A percentile compares a stretch with the other conserved stretches of the same genome.
Evolutionary conservation across 2,113 vertebrate genomes (phyloP).

Genomic region (Thunnus thynnus): DNA sequence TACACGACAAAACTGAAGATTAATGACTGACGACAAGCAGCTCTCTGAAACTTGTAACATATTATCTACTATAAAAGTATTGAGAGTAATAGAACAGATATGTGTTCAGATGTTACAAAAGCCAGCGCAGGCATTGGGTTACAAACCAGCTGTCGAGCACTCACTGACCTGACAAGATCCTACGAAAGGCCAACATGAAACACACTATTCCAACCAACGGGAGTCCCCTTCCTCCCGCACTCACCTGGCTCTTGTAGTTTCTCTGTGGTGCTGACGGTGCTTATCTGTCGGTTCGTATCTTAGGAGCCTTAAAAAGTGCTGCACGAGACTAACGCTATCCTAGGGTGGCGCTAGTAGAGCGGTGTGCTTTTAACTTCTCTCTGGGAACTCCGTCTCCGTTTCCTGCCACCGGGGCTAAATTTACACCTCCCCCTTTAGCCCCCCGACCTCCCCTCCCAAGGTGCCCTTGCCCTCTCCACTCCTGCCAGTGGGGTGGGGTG

Average conservation of each 20-base stretch:
- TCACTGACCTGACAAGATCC: constrained; percentile 55
- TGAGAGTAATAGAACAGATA: constrained; percentile 46
- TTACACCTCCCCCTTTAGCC: constrained; percentile 54
- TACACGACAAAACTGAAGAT: not conserved
- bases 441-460: constrained; percentile 57
- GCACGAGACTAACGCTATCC: constrained; percentile 48
- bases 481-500: constrained; percentile 40
- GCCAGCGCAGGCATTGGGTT: constrained; percentile 57
- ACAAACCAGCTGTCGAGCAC: constrained; percentile 68
- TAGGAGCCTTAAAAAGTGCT: constrained; percentile 22
- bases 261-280: constrained; percentile 24
- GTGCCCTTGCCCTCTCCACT: constrained; percentile 72
- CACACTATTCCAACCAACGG: constrained; percentile 12
- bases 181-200: constrained; percentile 21
- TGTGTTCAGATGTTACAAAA: constrained; percentile 45
- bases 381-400: constrained; percentile 40
- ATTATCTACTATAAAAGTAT: constrained; percentile 20
- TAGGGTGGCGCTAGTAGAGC: constrained; percentile 69
- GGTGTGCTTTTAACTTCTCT: constrained; percentile 43
- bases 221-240: constrained; percentile 19
- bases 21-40: constrained; percentile 6
- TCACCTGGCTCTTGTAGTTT: constrained; percentile 71
- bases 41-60: constrained; percentile 4
- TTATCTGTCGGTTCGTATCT: not conserved
- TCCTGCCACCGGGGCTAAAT: constrained; percentile 74